Conservation (phyloP, 2,797 vertebrate species). For the Bovichtus variegatus region DNA sequence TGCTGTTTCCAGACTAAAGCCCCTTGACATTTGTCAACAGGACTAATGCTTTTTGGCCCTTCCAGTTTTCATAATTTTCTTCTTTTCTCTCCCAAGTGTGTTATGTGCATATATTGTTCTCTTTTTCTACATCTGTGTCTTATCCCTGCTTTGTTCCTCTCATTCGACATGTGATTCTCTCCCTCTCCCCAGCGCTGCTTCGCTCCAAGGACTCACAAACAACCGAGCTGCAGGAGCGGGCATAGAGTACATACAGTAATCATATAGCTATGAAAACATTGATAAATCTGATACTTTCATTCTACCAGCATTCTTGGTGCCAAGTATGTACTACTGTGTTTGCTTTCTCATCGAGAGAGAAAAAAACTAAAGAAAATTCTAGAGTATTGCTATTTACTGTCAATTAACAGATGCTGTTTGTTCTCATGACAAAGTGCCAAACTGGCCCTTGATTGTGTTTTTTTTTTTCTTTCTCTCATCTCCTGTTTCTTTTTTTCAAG, state of each 20-base stretch:
- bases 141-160: constrained; percentile 47
- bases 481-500: constrained; percentile 40
- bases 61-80: constrained; percentile 35
- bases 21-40: constrained; percentile 52
- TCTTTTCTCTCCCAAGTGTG: constrained; percentile 55
- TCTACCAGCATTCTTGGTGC: constrained; percentile 87
- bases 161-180: constrained; percentile 33
- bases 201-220: constrained; percentile 44
- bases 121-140: constrained; percentile 74
- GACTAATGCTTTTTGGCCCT: constrained; percentile 52
- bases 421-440: constrained; percentile 84
- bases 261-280: constrained; percentile 61
- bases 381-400: constrained; percentile 67
- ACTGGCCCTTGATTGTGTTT: constrained; percentile 79
- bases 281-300: constrained; percentile 75
- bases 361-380: constrained; percentile 59
- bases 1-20: constrained; percentile 61
- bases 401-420: constrained; percentile 73
- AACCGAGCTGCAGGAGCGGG: constrained; percentile 42
- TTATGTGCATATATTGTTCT: constrained; percentile 60
- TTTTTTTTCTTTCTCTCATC: constrained; percentile 59
- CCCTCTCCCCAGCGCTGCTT: constrained; percentile 33
- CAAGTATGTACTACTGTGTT: constrained; percentile 80
- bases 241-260: constrained; percentile 55
- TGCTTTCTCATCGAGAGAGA: constrained; percentile 63